Base-by-base conservation (phyloP, 2,797 vertebrate species). In the Pangasius macronema region DNA sequence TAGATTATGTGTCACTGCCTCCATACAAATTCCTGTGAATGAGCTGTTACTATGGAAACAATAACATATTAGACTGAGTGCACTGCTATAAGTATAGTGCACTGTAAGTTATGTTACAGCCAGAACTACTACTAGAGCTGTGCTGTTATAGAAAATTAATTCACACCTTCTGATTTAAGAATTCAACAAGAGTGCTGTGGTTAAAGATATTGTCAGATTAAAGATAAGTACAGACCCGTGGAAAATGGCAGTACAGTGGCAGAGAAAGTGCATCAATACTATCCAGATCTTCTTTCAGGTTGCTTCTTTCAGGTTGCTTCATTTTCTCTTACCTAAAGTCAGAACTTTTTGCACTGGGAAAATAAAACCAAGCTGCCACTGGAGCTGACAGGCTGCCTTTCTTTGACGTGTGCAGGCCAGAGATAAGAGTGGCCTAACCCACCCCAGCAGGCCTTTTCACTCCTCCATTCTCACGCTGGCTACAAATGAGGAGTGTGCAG, bases 341-440 rank as follows among this genome's bases (percentile, higher is more conserved):
- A 18, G 84, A 6, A 53, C 5, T 30, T 36, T 85, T 55, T 51
- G 24, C 36, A 61, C 42, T 84, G 55, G 20, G 39, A 67, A 86
- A 88, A 83, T 49, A 65, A 84, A 49, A 39, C 82, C 27, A 86
- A 27, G 42, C 4, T 46, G 13, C 36, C 67, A 65, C 14, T 33
- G 30, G 27, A 77, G 63, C 55, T 65, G 67, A 72, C 55, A 86
- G 55, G 59, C 61, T n/a, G 65, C 8, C 77, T 85, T 76, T 89
- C 39, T 87, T 63, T 70, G 53, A 68, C 14, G 5, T 73, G 49
- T 68, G 83, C 59, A 65, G 55, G 39, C 49, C 27, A 53, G 82
- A 61, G 49, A 42, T 68, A 88, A 84, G 76, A 81, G 55, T 10
- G 39, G 53, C 20, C 30, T 14, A 82, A 73, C 42, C 75, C 51